Evolutionary conservation across 2,113 vertebrate species (phyloP).

Genomic region (Charadrius vociferus): DNA sequence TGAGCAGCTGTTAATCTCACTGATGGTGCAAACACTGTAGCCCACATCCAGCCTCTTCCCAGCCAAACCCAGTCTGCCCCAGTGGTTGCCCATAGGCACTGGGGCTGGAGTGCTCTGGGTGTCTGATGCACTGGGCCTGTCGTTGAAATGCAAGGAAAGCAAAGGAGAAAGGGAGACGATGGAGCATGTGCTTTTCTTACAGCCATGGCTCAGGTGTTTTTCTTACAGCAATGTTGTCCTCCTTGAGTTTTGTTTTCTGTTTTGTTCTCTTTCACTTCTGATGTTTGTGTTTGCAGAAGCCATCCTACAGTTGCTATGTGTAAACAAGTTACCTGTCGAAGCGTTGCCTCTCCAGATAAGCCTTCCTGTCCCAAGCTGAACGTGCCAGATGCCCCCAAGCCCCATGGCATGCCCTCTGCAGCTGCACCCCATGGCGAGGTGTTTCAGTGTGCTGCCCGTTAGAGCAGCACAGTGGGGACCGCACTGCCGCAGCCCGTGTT

Average conservation of each 20-base stretch:
- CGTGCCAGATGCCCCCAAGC: background rate
- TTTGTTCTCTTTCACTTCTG: background rate
- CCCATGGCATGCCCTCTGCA: background rate
- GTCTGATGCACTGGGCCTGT: accelerated
- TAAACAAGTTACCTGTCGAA: background rate
- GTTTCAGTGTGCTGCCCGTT: no score
- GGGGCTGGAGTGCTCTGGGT: no score
- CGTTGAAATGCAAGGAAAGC: background rate
- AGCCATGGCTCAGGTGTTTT: background rate
- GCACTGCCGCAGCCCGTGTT: accelerated
- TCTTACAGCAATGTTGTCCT: background rate
- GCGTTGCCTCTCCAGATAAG: background rate
- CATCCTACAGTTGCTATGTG: background rate
- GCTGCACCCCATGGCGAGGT: background rate
- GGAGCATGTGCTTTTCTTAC: background rate
- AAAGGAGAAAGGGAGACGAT: background rate
- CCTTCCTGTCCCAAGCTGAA: background rate
- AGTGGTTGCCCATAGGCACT: accelerated
- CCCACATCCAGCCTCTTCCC: background rate
- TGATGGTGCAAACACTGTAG: background rate
- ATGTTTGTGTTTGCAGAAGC: background rate
- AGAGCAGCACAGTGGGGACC: accelerated
- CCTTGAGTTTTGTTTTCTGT: background rate
- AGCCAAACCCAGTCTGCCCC: background rate
- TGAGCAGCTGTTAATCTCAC: background rate